These are phyloP conservation scores for Hirundichthys speculiger DNA, from an alignment of 2,113 vertebrate species.

Conservation along the genomic window DNA sequence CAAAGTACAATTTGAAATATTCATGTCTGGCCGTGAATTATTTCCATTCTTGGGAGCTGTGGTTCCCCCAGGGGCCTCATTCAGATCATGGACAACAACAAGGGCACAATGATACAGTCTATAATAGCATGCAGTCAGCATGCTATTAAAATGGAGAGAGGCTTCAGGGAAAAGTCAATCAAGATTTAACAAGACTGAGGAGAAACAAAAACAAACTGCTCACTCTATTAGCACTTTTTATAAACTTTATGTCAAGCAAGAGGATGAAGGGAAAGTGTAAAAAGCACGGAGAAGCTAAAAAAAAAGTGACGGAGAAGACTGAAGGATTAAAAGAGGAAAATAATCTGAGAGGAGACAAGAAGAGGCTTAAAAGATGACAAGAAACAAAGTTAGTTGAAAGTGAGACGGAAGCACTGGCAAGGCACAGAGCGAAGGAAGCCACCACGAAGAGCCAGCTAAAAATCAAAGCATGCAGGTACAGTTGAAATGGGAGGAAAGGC, in stretches of 20 bases:
- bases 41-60: slow-evolving; percentile 54
- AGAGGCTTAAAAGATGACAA: slow-evolving; percentile 41
- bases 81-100: slow-evolving; percentile 67
- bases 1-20: slow-evolving; percentile 73
- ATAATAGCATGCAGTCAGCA: slow-evolving; percentile 27
- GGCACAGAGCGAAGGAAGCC: slow-evolving; percentile 24
- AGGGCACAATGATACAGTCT: slow-evolving; percentile 9
- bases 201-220: slow-evolving; percentile 9
- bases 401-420: slow-evolving; percentile 22
- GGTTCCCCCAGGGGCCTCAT: slow-evolving; percentile 51
- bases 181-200: neutral
- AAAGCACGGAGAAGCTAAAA: slow-evolving; percentile 44
- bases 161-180: neutral
- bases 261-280: slow-evolving; percentile 32
- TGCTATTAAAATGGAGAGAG: slow-evolving; percentile 8
- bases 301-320: slow-evolving; percentile 42
- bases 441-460: slow-evolving; percentile 18
- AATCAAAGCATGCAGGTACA: slow-evolving; percentile 55
- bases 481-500: slow-evolving; percentile 27
- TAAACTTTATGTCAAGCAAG: slow-evolving; percentile 41
- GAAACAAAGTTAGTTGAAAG: slow-evolving; percentile 57
- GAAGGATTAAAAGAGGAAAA: slow-evolving; percentile 53
- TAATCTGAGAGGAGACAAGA: slow-evolving; percentile 10
- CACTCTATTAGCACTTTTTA: slow-evolving; percentile 45
- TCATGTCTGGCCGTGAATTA: slow-evolving; percentile 66